phyloP scores from a whole-genome alignment of 2,113 vertebrate species.

The Periophthalmodon schlosseri region DNA sequence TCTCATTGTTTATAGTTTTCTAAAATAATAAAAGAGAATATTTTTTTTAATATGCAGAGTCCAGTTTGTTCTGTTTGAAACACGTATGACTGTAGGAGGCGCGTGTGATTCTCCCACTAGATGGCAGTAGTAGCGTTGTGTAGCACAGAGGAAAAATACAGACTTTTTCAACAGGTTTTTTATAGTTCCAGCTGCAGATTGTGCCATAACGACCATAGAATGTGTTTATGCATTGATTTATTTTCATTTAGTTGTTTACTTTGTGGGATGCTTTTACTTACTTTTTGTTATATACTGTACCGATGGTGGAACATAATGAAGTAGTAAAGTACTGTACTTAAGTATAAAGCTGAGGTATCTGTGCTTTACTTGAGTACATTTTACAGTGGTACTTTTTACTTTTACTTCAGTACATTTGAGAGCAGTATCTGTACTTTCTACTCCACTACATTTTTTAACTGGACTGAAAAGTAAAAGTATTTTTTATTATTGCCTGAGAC shows the following conservation, averaged over 20 bases:
- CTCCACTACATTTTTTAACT: too few species aligned
- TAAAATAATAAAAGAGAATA: neutral
- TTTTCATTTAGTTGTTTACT: neutral
- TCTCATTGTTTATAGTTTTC: constrained; percentile 8
- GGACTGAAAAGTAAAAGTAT: too few species aligned
- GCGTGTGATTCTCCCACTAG: constrained; percentile 35
- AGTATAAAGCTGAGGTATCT: too few species aligned
- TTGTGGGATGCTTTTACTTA: too few species aligned
- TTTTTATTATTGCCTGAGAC: too few species aligned
- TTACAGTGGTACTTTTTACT: too few species aligned
- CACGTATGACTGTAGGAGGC: neutral
- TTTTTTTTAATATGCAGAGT: neutral
- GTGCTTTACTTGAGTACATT: too few species aligned
- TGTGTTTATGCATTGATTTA: neutral
- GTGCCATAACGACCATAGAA: neutral
- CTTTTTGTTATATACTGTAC: too few species aligned
- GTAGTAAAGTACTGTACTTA: too few species aligned
- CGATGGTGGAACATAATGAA: too few species aligned
- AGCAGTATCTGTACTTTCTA: too few species aligned
- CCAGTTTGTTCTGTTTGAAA: neutral
- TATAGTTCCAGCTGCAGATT: constrained; percentile 1
- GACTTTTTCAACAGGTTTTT: constrained; percentile 14
- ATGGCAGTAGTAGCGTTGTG: constrained; percentile 26
- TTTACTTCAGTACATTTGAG: too few species aligned
- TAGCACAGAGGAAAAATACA: neutral